phyloP scores from a whole-genome alignment of 1,140 invertebrate species.

The Zophobas atratus region DNA sequence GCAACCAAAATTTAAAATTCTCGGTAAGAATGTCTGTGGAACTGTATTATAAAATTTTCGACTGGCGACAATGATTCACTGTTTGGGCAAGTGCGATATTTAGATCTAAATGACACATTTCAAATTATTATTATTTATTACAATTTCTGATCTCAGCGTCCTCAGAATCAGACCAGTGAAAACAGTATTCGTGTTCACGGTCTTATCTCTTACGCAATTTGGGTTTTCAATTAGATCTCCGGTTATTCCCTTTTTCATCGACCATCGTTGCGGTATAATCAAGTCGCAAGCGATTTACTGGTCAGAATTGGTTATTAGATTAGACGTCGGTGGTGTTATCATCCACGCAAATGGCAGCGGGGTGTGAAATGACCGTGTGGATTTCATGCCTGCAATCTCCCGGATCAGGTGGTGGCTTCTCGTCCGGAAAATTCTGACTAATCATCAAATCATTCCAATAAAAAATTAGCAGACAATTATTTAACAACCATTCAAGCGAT shows the following conservation, averaged over 20 bases:
- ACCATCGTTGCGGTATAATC: constrained; percentile 50
- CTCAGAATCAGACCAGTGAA: too few relatives aligned
- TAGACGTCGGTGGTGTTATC: constrained; percentile 54
- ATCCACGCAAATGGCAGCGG: constrained; percentile 55
- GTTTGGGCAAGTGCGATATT: too few relatives aligned
- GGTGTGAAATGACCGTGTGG: constrained; percentile 58
- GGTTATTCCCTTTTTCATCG: constrained; percentile 15
- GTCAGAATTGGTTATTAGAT: constrained; percentile 61
- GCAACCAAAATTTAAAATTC: too few relatives aligned
- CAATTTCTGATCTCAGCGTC: too few relatives aligned
- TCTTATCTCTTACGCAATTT: constrained; percentile 7
- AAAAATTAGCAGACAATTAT: background rate
- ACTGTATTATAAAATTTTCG: too few relatives aligned
- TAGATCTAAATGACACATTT: too few relatives aligned
- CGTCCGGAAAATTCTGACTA: constrained; percentile 53
- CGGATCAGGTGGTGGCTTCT: constrained; percentile 52
- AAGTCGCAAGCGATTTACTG: constrained; percentile 50
- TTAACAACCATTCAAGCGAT: too few relatives aligned
- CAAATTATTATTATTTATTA: too few relatives aligned
- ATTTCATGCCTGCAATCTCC: constrained; percentile 34
- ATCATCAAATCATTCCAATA: constrained; percentile 48
- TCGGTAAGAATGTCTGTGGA: too few relatives aligned
- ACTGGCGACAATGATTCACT: too few relatives aligned
- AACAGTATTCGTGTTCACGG: background rate
- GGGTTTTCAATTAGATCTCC: constrained; percentile 16